Base-by-base conservation (phyloP, 2,888 invertebrate species). In the Pristionchus fissidentatus region DNA sequence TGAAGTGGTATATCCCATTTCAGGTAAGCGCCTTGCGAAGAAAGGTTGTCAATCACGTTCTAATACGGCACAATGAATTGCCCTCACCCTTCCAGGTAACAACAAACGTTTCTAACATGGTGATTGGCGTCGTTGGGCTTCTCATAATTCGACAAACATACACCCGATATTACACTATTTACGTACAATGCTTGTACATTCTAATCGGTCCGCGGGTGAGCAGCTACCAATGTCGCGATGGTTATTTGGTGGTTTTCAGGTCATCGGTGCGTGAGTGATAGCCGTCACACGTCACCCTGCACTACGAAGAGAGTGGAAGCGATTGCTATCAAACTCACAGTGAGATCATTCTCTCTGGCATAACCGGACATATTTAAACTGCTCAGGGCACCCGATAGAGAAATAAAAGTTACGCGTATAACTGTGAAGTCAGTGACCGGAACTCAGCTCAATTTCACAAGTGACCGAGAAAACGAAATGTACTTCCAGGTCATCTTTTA, bases 401-500 rank as follows among this genome's bases (percentile, higher is more conserved):
- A n/a, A 0, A 77, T 32, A 29, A 46, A 49, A 3, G 8, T 29
- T 0, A 49, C 10, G 8, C 49, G 22, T 26, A 35, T 77, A 19
- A 26, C 46, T 29, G 49, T 77, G 22, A 46, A 49, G n/a, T 77
- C 75, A 10, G 75, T 32, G 29, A 49, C 75, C 10, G 75, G 75
- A 26, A 22, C 46, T 10, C 75, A 46, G 10, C 49, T 77, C n/a
- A 77, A 49, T 49, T 77, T 77, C 22, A 22, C 46, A 0, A 15
- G 29, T 7, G 49, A 46, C 4, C 75, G 49, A 26, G 75, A 77
- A 49, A 46, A 49, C 15, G 75, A 77, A 7, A 77, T 77, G 35
- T 77, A 77, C 26, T 77, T 77, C 75, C 13, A 77, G 35, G 75
- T 77, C 4, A 0, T 3, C 22, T 26, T n/a, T 5, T 5, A 38